phyloP scores from a whole-genome alignment of 2,113 vertebrate species.

The Stictonetta naevosa region DNA sequence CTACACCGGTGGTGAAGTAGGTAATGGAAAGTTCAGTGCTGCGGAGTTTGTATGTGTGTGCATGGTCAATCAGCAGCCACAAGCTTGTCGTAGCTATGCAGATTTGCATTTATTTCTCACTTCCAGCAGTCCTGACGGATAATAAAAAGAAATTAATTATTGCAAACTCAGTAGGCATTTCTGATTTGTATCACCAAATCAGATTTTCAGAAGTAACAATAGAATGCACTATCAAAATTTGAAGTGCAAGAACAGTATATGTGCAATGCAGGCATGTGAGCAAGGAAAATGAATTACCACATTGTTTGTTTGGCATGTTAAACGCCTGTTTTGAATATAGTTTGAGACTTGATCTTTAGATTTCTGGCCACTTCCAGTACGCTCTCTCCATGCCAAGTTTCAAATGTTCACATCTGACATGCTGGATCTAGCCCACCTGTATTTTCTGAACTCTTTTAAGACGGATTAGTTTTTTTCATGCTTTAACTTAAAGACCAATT shows the following conservation, averaged over 20 bases:
- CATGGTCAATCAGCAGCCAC: conserved; percentile 82
- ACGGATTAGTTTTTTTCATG: neutral
- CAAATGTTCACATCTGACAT: neutral
- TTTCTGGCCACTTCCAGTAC: neutral
- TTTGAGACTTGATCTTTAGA: neutral
- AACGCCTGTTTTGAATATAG: neutral
- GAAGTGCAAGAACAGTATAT: neutral
- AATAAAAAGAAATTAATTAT: neutral
- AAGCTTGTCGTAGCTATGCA: conserved; percentile 82
- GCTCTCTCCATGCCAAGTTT: neutral
- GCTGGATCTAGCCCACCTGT: neutral
- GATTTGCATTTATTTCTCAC: conserved; percentile 81
- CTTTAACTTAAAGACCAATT: fast-evolving
- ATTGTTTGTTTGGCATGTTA: neutral
- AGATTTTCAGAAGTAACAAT: neutral
- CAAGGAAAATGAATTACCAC: fast-evolving
- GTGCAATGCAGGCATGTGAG: neutral
- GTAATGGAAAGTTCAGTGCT: conserved; percentile 92
- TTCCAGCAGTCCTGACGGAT: conserved; percentile 80
- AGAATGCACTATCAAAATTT: neutral
- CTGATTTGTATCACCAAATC: neutral
- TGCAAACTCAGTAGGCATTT: neutral
- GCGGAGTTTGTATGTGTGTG: conserved; percentile 83
- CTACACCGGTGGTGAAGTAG: conserved; percentile 99
- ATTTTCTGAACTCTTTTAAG: neutral